These are phyloP conservation scores for Conistra vaccinii DNA, from an alignment of 2,888 invertebrate species.

Conservation along the genomic window DNA sequence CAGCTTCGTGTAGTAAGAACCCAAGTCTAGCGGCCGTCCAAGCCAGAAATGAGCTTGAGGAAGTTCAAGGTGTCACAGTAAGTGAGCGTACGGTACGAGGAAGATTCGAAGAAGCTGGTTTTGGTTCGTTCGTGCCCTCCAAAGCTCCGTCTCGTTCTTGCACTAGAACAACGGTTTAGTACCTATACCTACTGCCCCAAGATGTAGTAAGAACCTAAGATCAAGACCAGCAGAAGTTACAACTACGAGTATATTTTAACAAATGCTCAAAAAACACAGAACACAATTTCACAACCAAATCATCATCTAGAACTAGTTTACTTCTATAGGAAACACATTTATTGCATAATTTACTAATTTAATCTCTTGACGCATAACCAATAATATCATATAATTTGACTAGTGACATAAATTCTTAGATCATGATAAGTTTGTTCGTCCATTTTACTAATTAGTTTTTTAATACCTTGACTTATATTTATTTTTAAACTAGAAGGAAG, in stretches of 20 bases:
- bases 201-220: neutral
- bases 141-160: neutral
- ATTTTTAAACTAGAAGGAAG: neutral
- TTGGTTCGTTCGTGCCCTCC: no score
- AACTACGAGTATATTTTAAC: constrained; percentile 7
- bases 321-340: neutral
- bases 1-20: no score
- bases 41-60: no score
- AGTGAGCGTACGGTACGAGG: no score
- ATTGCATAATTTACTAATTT: constrained; percentile 2
- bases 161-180: neutral
- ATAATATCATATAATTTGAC: constrained; percentile 42
- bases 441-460: neutral
- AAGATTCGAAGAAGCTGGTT: no score
- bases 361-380: neutral
- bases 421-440: neutral
- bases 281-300: constrained; percentile 44
- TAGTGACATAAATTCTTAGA: constrained; percentile 18
- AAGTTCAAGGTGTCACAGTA: no score
- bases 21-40: no score
- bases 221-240: neutral
- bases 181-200: no score
- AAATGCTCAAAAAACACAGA: constrained; percentile 7
- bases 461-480: neutral
- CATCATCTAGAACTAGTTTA: constrained; percentile 16